Percentiles rank a stretch among this genome's conserved stretches.
phyloP scores from a whole-genome alignment of 2,888 invertebrate genomes.

The Agonopterix heracliana region DNA sequence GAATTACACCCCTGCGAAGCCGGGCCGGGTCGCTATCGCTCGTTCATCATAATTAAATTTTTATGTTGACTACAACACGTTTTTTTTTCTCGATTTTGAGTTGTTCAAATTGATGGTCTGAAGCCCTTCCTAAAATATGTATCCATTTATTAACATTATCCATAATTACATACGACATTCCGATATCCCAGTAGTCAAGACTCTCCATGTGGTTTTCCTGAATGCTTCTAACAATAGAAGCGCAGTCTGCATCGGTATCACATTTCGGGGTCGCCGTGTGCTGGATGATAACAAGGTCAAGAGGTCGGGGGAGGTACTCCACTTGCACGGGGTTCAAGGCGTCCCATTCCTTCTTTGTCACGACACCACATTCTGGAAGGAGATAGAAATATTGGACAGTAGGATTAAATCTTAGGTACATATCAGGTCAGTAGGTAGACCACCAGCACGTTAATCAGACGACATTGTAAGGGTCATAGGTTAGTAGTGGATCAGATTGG shows the following conservation, averaged over 20 bases:
- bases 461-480: background rate
- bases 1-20: too few species aligned
- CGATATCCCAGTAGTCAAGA: constrained; percentile 70
- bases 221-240: constrained; percentile 55
- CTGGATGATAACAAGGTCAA: constrained; percentile 74
- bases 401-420: background rate
- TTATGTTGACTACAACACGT: too few species aligned
- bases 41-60: too few species aligned
- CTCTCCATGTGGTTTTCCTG: constrained; percentile 71
- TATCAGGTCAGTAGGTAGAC: background rate
- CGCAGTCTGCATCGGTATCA: constrained; percentile 53
- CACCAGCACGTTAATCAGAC: background rate
- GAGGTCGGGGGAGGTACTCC: constrained; percentile 75
- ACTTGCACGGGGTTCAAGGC: constrained; percentile 59
- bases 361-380: constrained; percentile 44
- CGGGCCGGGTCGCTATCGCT: too few species aligned
- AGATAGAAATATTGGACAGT: background rate
- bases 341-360: constrained; percentile 78
- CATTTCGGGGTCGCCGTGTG: constrained; percentile 74
- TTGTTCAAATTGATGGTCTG: too few species aligned
- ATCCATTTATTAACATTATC: too few species aligned
- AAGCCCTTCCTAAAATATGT: too few species aligned
- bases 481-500: too few species aligned
- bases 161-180: constrained; percentile 66
- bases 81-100: too few species aligned